Evolutionary conservation across 2,113 vertebrate genomes (phyloP).

Genomic region (Hoplias malabaricus): DNA sequence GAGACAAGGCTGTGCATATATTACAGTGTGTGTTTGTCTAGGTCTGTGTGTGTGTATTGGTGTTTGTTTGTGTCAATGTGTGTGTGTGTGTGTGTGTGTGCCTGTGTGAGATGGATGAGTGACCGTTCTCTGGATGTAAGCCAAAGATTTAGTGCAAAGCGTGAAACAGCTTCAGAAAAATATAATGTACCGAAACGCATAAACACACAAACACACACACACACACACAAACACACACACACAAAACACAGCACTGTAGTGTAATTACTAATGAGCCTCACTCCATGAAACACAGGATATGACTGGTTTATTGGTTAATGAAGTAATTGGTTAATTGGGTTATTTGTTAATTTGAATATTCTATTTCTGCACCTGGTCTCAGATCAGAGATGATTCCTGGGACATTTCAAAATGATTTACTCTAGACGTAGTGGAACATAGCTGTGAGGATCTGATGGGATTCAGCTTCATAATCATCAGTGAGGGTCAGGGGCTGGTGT

Average conservation of each 20-base stretch:
- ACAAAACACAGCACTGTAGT: background rate
- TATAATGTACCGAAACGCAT: background rate
- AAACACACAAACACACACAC: background rate
- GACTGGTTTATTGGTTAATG: no score
- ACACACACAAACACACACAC: background rate
- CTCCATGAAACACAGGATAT: background rate
- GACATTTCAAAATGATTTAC: no score
- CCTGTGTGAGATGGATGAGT: background rate
- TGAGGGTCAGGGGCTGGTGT: no score
- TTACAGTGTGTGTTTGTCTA: background rate
- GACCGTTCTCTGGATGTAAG: background rate
- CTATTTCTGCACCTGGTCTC: background rate
- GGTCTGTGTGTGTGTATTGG: background rate
- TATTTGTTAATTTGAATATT: no score
- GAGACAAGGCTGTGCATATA: constrained; percentile 22
- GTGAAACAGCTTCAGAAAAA: background rate
- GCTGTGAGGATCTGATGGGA: no score
- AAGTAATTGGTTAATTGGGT: no score
- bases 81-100: background rate
- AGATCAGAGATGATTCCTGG: background rate
- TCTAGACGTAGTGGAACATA: background rate
- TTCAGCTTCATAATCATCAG: no score
- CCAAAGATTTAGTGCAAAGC: background rate
- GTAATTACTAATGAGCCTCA: background rate
- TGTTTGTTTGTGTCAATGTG: no score